Evolutionary conservation across 2,113 vertebrate species (phyloP), one percentile per base, ranked within the genome.

Genomic region (Chloebia gouldiae): DNA sequence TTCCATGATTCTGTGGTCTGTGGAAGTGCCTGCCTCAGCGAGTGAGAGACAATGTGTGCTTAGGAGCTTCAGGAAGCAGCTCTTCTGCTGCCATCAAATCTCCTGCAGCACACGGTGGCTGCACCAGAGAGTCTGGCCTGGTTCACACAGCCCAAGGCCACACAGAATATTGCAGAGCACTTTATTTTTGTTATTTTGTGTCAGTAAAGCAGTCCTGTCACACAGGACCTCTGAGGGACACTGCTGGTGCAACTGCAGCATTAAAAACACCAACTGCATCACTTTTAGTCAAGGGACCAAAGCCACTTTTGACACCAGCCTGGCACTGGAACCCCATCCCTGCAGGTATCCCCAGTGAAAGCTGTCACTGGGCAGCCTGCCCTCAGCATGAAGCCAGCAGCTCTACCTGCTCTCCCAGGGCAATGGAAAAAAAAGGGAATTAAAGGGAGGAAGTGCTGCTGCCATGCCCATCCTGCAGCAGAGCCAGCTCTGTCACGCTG

Each of bases 321-420:
- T 87, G 92, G 89, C 82, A 87, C 23, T 63, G 6, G 4, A 59
- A 9, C 2, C 28, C 68, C 2, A 2, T 81, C 82, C 64, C 92
- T 15, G 18, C 69, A 63, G 86, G 92, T 17, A 23, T 39, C 59
- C 66, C 59, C 0, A 0, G 47, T 40, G 53, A 49, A 68, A 71
- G 86, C 86, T 92, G 86, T 87, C 68, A 14, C 89, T 49, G 78
- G 63, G 84, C 80, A 91, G 54, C 39, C 54, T 78, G 91, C 75
- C 70, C 28, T 72, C 50, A 0, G 2, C 78, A 47, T 33, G 77
- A 19, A 87, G 94, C 92, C 81, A 79, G 45, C 50, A 86, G 66
- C 53, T 76, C 47, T 25, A 7, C 61, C 5, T 2, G 50, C 56
- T 76, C 37, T 47, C 37, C 3, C 53, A 68, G 68, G 35, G n/a